These are phyloP conservation scores for Hydrotaea diabolus DNA, from an alignment of 2,888 invertebrate genomes.

Conservation along the genomic window DNA sequence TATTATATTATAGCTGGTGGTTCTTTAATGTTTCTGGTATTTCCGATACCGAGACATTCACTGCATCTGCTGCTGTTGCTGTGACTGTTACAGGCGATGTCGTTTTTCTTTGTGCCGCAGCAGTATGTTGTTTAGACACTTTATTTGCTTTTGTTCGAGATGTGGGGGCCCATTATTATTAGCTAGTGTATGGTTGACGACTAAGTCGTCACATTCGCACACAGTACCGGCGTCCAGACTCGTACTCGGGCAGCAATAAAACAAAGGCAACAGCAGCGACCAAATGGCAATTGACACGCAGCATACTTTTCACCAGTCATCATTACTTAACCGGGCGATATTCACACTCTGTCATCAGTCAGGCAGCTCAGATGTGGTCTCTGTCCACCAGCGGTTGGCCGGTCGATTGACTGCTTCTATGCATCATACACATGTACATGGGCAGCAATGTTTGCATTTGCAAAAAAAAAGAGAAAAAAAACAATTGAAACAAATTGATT, in stretches of 20 bases:
- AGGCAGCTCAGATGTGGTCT: not conserved
- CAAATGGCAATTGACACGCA: constrained; percentile 34
- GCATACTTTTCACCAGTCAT: constrained; percentile 25
- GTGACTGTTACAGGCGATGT: not conserved
- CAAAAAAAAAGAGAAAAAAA: not conserved
- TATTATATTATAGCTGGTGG: constrained; percentile 42
- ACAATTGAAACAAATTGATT: constrained; percentile 62
- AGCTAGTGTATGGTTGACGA: not conserved
- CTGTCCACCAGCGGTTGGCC: not conserved
- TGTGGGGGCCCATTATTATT: constrained; percentile 22
- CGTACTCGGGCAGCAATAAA: not conserved
- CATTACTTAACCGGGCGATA: not conserved
- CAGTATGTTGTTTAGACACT: constrained; percentile 19
- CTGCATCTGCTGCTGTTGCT: constrained; percentile 6
- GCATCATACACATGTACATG: not conserved
- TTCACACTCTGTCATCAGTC: not conserved
- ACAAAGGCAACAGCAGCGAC: not conserved
- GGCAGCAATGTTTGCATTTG: not conserved
- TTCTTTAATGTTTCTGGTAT: constrained; percentile 62
- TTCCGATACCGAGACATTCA: constrained; percentile 55
- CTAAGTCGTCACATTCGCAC: not conserved
- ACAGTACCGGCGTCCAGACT: not conserved
- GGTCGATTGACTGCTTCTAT: not conserved
- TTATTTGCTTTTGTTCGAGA: constrained; percentile 9
- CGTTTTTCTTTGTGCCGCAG: not conserved